phyloP scores from a whole-genome alignment of 23 tunicate species.

The Aplidium turbinatum region DNA sequence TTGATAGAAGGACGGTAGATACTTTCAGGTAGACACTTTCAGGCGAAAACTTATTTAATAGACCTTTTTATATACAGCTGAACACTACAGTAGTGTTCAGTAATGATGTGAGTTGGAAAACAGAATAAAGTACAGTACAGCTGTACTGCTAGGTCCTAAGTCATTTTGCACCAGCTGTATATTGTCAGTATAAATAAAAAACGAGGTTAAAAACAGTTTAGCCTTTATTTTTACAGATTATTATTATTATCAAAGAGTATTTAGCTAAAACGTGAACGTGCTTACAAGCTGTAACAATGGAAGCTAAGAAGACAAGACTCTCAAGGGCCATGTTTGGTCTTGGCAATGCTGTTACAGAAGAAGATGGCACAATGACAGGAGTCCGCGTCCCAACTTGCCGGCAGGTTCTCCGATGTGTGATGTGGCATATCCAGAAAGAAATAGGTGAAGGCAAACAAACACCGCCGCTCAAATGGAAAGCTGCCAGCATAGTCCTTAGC shows the following conservation, averaged over 20 bases:
- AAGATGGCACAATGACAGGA: slow-evolving; percentile 1
- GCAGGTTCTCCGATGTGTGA: slow-evolving; percentile 2
- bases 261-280: background rate
- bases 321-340: background rate
- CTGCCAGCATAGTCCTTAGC: slow-evolving; percentile 1
- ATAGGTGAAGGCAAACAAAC: background rate
- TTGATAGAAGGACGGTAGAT: no score
- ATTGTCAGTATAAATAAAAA: no score
- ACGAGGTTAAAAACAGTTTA: background rate
- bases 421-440: background rate
- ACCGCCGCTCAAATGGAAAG: slow-evolving; percentile 12
- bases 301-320: background rate
- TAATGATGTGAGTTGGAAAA: no score
- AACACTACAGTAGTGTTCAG: no score
- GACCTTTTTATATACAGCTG: no score
- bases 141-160: no score
- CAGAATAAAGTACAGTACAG: no score
- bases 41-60: no score
- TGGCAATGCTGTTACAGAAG: slow-evolving; percentile 4
- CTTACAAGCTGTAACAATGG: background rate
- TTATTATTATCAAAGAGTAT: background rate
- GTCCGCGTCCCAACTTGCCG: background rate
- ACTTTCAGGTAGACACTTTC: no score
- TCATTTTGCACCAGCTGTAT: no score
- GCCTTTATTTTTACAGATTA: background rate